These are phyloP conservation scores for Empis livida DNA, from an alignment of 2,888 invertebrate species.

Conservation along the genomic window DNA sequence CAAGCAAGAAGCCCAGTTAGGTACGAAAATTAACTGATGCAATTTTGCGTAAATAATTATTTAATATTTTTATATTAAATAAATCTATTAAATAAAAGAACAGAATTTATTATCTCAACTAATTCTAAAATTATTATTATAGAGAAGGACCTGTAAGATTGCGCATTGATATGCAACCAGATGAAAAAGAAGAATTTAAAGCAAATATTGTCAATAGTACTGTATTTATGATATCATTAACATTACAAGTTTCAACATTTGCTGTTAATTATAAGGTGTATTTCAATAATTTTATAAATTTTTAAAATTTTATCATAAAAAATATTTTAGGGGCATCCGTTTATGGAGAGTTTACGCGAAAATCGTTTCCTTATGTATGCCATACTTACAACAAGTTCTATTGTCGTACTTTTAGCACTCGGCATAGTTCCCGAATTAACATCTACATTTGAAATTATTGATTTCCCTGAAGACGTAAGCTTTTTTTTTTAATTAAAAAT, in stretches of 20 bases:
- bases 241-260: constrained; percentile 94
- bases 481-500: constrained; percentile 9
- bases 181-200: constrained; percentile 75
- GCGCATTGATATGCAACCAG: constrained; percentile 44
- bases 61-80: too few relatives aligned
- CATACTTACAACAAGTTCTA: constrained; percentile 65
- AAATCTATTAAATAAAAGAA: too few relatives aligned
- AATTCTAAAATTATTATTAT: constrained; percentile 5
- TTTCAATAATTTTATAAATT: not conserved
- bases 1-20: constrained; percentile 54
- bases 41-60: too few relatives aligned
- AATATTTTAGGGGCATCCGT: constrained; percentile 83
- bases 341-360: constrained; percentile 91
- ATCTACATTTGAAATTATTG: constrained; percentile 86
- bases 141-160: constrained; percentile 47
- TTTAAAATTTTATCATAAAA: not conserved
- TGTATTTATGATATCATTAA: constrained; percentile 95
- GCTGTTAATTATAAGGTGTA: constrained; percentile 94
- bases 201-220: constrained; percentile 95
- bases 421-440: constrained; percentile 77
- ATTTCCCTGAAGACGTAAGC: constrained; percentile 82
- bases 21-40: constrained; percentile 31
- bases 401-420: constrained; percentile 72
- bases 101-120: too few relatives aligned
- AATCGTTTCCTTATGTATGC: constrained; percentile 90